Evolutionary conservation across 2,888 invertebrate genomes (phyloP), one percentile per base, ranked within the genome.

Genomic region (Brenthis ino): DNA sequence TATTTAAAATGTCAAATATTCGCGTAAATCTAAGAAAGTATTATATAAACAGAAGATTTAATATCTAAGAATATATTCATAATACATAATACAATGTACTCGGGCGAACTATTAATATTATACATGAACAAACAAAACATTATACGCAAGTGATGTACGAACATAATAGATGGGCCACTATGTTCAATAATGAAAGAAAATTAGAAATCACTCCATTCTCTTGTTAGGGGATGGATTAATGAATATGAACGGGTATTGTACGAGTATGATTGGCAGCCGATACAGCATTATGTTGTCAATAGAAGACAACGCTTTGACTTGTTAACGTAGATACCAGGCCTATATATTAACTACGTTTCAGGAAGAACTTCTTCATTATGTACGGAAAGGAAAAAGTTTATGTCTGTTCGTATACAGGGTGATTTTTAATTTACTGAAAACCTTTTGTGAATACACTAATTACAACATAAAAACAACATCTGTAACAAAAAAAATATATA

Each of bases 241-340:
- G 61, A 56, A 61, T 67, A 61, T 65, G 57, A 69, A 57, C 61
- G 69, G 55, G 67, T 57, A 28, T 28, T 43, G 28, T 28, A 28
- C 28, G 28, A 33, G 20, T 58, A 48, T 69, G 69, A 69, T 53
- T 69, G 69, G 51, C 69, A 57, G 56, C 43, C 61, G 28, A 65
- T 65, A 65, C 37, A 14, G 20, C 61, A 65, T 69, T 69, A 69
- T 47, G 51, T 28, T 69, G 69, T 69, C 69, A 65, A 53, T 64
- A 11, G 68, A 51, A 67, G 61, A 63, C 54, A 61, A 60, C 51
- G 50, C 37, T 61, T 61, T 54, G 50, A 56, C 61, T 67, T 53
- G 54, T 47, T 50, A 63, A 43, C 61, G 56, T 33, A n/a, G 56
- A 20, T 67, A 24, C 12, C 56, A 56, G 24, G 43, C 33, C 47